A percentile compares a stretch with the other conserved stretches of the same genome.
Conservation (phyloP, 2,797 vertebrate species). For the Sebastes oblongus region DNA sequence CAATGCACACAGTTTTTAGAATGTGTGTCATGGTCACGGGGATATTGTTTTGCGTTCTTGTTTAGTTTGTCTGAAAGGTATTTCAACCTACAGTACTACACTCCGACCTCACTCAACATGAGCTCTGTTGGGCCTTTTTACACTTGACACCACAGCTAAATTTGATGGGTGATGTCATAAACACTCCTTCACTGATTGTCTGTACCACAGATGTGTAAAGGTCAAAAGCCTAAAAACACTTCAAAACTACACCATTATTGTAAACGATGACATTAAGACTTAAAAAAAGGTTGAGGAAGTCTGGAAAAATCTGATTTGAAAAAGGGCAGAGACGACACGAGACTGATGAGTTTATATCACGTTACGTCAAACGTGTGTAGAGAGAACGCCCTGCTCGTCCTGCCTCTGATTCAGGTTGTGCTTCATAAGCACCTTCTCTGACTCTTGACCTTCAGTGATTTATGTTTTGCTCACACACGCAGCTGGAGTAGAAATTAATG, state of each 20-base stretch:
- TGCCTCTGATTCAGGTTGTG: conserved; percentile 9
- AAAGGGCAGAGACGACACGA: too few relatives aligned
- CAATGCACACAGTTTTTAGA: too few relatives aligned
- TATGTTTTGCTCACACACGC: neutral
- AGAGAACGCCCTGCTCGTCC: neutral
- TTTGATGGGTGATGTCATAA: neutral
- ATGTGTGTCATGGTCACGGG: too few relatives aligned
- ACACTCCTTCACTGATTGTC: neutral
- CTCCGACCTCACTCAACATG: neutral
- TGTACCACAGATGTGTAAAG: neutral
- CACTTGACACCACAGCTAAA: neutral
- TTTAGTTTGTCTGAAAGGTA: neutral
- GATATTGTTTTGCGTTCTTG: neutral
- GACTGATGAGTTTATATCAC: neutral
- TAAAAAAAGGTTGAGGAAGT: neutral
- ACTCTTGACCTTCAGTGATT: conserved; percentile 27
- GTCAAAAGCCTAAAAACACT: neutral
- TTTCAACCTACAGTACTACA: neutral
- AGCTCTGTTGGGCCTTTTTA: too few relatives aligned
- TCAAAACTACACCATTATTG: neutral
- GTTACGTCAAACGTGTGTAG: neutral
- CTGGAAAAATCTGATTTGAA: neutral
- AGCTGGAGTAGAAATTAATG: neutral
- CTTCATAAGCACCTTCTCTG: conserved; percentile 24
- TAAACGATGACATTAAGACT: neutral